These are phyloP conservation scores for Cosmia trapezina DNA, from an alignment of 2,888 invertebrate genomes.

Conservation along the genomic window DNA sequence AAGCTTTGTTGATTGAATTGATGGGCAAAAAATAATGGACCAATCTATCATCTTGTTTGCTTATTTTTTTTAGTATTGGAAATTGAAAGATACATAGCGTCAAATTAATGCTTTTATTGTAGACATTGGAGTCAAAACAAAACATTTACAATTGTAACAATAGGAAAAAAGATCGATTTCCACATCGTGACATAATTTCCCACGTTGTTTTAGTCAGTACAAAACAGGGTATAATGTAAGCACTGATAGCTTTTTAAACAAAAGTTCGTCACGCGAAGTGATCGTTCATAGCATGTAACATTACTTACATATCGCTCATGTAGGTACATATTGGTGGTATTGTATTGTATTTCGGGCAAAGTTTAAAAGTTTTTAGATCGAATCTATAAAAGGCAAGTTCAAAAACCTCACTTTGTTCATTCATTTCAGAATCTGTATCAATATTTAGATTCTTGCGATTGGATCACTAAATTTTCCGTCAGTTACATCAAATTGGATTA, in stretches of 20 bases:
- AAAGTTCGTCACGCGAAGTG: conserved; percentile 54
- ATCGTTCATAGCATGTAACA: conserved; percentile 39
- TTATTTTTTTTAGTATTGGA: conserved; percentile 18
- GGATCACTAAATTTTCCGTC: conserved; percentile 24
- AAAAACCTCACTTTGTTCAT: conserved; percentile 41
- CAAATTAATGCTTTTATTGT: not conserved
- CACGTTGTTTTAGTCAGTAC: conserved; percentile 6
- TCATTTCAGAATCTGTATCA: conserved; percentile 15
- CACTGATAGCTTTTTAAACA: conserved; percentile 38
- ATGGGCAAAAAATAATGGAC: conserved; percentile 29
- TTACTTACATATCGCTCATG: not conserved
- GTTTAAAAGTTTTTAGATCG: conserved; percentile 12
- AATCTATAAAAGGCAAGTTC: conserved; percentile 35
- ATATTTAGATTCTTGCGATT: conserved; percentile 12
- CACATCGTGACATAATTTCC: not conserved
- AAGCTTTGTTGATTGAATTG: conserved; percentile 34
- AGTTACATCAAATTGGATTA: conserved; percentile 18
- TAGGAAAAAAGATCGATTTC: conserved; percentile 3
- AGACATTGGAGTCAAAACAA: not conserved
- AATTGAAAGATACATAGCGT: conserved; percentile 10
- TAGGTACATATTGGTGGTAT: too few relatives aligned
- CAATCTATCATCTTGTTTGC: conserved; percentile 29
- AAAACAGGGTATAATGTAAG: conserved; percentile 18
- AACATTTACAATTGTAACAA: not conserved
- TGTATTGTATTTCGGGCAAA: conserved; percentile 5